Evolutionary conservation across 2,797 vertebrate genomes (phyloP), one percentile per base, ranked within the genome.

Genomic region (Florisuga fusca): DNA sequence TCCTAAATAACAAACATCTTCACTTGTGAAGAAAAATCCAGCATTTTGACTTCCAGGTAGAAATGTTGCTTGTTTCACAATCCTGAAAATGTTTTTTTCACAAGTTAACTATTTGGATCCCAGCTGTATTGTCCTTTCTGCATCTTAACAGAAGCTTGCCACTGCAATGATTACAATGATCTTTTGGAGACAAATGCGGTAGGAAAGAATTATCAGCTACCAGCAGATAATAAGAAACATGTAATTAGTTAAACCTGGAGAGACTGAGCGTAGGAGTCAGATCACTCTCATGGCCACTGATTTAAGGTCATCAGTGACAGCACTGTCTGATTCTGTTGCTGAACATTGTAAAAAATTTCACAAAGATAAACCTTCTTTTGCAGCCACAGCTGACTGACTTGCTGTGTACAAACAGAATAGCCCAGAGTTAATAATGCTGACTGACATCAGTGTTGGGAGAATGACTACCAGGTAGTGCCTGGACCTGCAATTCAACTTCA

Each of bases 401-500:
- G 23, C 34, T 84, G 46, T 45, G 67, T 89, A n/a, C 54, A 72
- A 67, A 54, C 29, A 58, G 57, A 83, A 83, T 61, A 50, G 36
- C 67, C 73, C 78, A 63, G 69, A 75, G n/a, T 75, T 91, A 64
- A 55, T 74, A 71, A 80, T 0, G 3, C 25, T 68, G 55, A 22
- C n/a, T 91, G 61, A 79, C 38, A 72, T 55, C 84, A 79, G 45
- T 72, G 58, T 36, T 51, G 77, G 69, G 69, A 95, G 62, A 87
- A 63, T 50, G 69, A 46, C 43, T 66, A 48, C 31, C 72, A 72
- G 61, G n/a, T 13, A 66, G 25, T 59, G 22, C 27, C 58, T 77
- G 76, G 84, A 89, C 78, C 51, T 20, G 82, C 51, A 91, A 13
- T 81, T 94, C 89, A 91, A 43, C 83, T 68, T 72, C 68, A 68